phyloP scores from a whole-genome alignment of 2,888 invertebrate species.

The Oscheius sp. region DNA sequence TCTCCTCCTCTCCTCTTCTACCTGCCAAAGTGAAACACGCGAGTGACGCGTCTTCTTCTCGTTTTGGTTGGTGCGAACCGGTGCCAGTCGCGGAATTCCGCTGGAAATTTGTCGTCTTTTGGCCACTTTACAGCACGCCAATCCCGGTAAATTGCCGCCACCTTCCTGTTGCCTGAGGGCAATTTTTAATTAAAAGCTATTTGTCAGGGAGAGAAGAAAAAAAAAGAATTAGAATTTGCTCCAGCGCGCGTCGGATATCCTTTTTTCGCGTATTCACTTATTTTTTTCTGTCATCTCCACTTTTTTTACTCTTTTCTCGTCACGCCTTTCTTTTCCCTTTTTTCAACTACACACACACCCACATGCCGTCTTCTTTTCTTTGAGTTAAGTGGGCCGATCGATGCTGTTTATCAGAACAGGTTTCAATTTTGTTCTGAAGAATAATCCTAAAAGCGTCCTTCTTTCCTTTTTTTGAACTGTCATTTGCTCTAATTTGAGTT shows the following conservation, averaged over 20 bases:
- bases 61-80: constrained; percentile 15
- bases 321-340: neutral
- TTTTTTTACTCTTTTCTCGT: neutral
- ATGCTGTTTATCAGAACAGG: constrained; percentile 29
- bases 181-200: no score
- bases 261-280: no score
- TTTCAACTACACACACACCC: neutral
- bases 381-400: constrained; percentile 25
- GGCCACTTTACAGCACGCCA: constrained; percentile 4
- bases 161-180: neutral
- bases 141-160: neutral
- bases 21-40: constrained; percentile 20
- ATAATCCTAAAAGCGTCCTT: constrained; percentile 5
- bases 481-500: neutral
- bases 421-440: constrained; percentile 27
- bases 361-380: constrained; percentile 8
- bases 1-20: neutral
- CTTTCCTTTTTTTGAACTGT: neutral
- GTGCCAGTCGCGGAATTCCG: constrained; percentile 31
- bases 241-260: neutral
- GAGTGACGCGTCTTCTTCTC: neutral
- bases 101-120: constrained; percentile 27
- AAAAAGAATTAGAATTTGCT: neutral
- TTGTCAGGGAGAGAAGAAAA: no score
- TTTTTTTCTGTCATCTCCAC: neutral